Base-by-base conservation (phyloP, 1,140 invertebrate genomes). In the Leptopilina boulardi region DNA sequence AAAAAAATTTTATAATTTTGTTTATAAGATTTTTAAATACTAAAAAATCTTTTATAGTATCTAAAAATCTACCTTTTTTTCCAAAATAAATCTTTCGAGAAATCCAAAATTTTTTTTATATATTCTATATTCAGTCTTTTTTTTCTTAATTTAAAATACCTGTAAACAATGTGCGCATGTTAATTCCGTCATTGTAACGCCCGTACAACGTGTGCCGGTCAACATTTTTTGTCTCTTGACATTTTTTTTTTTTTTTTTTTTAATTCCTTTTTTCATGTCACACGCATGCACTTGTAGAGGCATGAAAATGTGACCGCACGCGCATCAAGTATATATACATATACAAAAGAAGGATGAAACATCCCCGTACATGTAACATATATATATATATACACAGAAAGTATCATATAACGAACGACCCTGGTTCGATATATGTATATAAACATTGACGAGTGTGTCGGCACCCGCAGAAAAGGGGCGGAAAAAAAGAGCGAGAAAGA, bases 401-500 rank as follows among this genome's bases (percentile, higher is more conserved):
- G 59, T 66, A 34, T 66, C 26, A 23, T 66, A 51, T 51, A 42
- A 70, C 23, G 42, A 38, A 75, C 11, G 44, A 75, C 13, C 26
- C 72, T 51, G 51, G 15, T 73, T 30, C 51, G 51, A 59, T 70
- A 42, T 56, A 70, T 13, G 51, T 75, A 75, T n/a, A n/a, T 59
- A 75, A 56, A 75, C 44, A 74, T 74, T 66, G 59, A 38, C 23
- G 56, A 34, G 59, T 66, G 59, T 66, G 21, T 23, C 51, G 19
- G 54, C 26, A 59, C 8, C 11, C 1, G 34, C n/a, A 38, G 44
- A 10, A 77, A 54, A 76, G 83, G 80, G 73, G 77, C n/a, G 8
- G n/a, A 51, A 15, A 51, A 51, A 18, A 5, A 19, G 4, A 51
- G 47, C 8, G 47, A 51, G 3, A 81, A 81, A 83, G 83, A 81